These are phyloP conservation scores for Centruroides vittatus DNA, from an alignment of 1,140 invertebrate species.

Conservation along the genomic window DNA sequence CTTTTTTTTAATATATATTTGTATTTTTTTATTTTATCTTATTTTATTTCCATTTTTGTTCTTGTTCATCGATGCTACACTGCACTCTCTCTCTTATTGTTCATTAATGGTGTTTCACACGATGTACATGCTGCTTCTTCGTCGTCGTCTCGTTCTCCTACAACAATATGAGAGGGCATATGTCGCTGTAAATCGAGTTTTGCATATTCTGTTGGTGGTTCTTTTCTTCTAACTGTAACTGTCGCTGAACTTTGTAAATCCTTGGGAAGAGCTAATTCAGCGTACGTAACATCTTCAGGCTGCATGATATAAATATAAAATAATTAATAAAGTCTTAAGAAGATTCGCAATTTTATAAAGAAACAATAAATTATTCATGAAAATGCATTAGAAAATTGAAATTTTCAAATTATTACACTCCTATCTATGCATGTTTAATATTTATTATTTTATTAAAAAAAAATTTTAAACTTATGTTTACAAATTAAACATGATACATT, in stretches of 20 bases:
- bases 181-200: constrained; percentile 13
- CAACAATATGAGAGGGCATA: constrained; percentile 5
- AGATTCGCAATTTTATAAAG: too few relatives aligned
- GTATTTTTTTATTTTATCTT: too few relatives aligned
- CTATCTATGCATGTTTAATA: too few relatives aligned
- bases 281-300: constrained; percentile 14
- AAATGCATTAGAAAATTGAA: too few relatives aligned
- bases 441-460: too few relatives aligned
- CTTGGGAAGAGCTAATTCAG: constrained; percentile 12
- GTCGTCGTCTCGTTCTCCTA: constrained; percentile 5
- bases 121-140: constrained; percentile 13
- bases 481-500: too few relatives aligned
- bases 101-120: constrained; percentile 13
- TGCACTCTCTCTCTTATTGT: constrained; percentile 14
- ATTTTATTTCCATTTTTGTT: too few relatives aligned
- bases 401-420: too few relatives aligned
- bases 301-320: neutral
- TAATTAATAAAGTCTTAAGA: too few relatives aligned
- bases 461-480: too few relatives aligned
- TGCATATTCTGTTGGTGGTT: constrained; percentile 15
- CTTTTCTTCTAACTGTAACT: constrained; percentile 10
- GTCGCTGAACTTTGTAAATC: constrained; percentile 11
- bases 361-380: too few relatives aligned
- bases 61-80: neutral
- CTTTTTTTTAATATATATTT: too few relatives aligned